A percentile compares a stretch with the other conserved stretches of the same genome.
Conservation (phyloP, 2,113 vertebrate species). For the Dasypus novemcinctus region DNA sequence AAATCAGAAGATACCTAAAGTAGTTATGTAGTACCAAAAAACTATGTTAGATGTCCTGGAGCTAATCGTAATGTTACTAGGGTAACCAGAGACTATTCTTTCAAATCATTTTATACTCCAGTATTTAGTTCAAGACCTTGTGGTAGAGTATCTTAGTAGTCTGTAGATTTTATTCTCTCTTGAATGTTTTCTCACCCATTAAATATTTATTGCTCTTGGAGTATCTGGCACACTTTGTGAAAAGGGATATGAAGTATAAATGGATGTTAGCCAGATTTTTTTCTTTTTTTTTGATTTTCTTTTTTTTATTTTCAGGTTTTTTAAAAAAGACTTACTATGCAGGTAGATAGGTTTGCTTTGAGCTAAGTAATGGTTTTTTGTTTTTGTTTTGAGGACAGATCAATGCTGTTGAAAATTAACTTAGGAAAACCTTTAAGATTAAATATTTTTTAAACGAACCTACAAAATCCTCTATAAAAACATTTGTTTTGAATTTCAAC, state of each 20-base stretch:
- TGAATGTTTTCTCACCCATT: neutral
- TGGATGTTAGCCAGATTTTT: neutral
- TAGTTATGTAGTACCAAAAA: neutral
- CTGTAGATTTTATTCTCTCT: neutral
- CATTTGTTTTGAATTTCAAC: conserved; percentile 13
- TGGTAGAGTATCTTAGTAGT: no score
- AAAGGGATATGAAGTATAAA: neutral
- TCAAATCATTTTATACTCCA: neutral
- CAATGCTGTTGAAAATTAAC: neutral
- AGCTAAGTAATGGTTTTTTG: neutral
- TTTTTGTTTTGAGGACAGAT: neutral
- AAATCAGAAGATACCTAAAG: neutral
- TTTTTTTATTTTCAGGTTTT: neutral
- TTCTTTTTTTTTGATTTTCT: neutral
- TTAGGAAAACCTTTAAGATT: neutral
- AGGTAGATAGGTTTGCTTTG: neutral
- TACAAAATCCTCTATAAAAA: neutral
- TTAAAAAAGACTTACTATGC: neutral
- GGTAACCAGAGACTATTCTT: neutral
- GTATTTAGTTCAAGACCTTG: no score
- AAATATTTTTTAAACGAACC: neutral
- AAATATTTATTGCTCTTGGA: neutral
- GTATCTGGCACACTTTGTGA: neutral
- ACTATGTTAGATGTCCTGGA: neutral
- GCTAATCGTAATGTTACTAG: neutral